These are phyloP conservation scores for Bubalus kerabau DNA, from an alignment of 2,113 vertebrate species.

Conservation along the genomic window DNA sequence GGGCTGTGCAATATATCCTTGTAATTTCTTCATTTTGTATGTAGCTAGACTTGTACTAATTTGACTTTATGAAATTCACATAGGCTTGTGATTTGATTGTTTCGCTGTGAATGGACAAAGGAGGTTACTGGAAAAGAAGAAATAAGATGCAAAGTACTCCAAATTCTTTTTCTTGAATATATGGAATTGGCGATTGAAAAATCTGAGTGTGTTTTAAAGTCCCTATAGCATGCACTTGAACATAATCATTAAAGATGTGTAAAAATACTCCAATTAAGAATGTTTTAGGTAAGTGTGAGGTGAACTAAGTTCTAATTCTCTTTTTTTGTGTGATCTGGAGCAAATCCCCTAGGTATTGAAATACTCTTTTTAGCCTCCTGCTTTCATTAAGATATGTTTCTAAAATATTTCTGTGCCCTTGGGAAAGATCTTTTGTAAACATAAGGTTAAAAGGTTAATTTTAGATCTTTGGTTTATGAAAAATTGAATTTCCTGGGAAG, in stretches of 20 bases:
- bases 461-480: constrained; percentile 45
- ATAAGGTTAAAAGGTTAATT: constrained; percentile 52
- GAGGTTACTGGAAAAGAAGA: background rate
- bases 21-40: background rate
- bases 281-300: background rate
- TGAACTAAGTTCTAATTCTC: background rate
- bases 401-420: background rate
- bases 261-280: background rate
- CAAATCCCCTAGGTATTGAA: background rate
- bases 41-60: background rate
- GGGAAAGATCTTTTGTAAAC: constrained; percentile 28
- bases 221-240: background rate
- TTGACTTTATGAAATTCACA: background rate
- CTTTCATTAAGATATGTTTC: background rate
- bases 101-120: background rate
- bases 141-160: background rate
- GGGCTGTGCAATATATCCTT: background rate
- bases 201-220: background rate
- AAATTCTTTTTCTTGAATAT: background rate
- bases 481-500: constrained; percentile 16
- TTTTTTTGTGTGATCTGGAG: background rate
- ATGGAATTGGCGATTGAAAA: background rate
- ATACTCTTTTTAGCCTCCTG: background rate
- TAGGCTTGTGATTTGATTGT: background rate
- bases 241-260: background rate